These are phyloP conservation scores for Morpho deidamia DNA, from an alignment of 2,888 invertebrate genomes.

Conservation along the genomic window DNA sequence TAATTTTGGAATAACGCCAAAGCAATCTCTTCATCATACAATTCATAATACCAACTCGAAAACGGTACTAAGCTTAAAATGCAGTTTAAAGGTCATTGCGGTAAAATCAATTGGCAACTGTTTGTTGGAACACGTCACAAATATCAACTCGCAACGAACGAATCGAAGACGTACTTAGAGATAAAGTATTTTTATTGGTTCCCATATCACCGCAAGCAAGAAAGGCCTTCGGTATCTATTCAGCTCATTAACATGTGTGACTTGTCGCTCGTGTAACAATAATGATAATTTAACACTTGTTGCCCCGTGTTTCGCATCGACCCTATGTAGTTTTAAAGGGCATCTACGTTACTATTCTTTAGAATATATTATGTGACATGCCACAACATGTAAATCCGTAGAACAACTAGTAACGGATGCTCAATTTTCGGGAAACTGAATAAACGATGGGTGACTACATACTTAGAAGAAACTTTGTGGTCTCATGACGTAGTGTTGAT, in stretches of 20 bases:
- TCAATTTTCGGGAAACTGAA: too few relatives aligned
- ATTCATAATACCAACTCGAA: slow-evolving; percentile 15
- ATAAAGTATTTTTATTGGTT: slow-evolving; percentile 11
- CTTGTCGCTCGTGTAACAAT: slow-evolving; percentile 34
- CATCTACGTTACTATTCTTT: too few relatives aligned
- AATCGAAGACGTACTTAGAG: slow-evolving; percentile 8
- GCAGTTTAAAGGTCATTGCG: slow-evolving; percentile 22
- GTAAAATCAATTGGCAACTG: slow-evolving; percentile 20
- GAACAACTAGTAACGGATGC: too few relatives aligned
- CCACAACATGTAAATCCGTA: too few relatives aligned
- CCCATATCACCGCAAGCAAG: slow-evolving; percentile 6
- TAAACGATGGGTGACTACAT: too few relatives aligned
- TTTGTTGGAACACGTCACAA: slow-evolving; percentile 15
- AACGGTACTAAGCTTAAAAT: slow-evolving; percentile 20
- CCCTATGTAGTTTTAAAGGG: too few relatives aligned
- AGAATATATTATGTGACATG: too few relatives aligned
- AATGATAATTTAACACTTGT: slow-evolving; percentile 30
- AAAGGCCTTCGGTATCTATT: slow-evolving; percentile 47
- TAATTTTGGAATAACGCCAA: slow-evolving; percentile 18
- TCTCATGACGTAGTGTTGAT: too few relatives aligned
- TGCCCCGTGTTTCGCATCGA: too few relatives aligned
- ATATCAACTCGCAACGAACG: slow-evolving; percentile 8
- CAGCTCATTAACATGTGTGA: slow-evolving; percentile 43
- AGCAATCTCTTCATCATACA: slow-evolving; percentile 16
- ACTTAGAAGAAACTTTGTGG: too few relatives aligned